Base-by-base conservation (phyloP, 2,113 vertebrate species). In the Geothlypis trichas region DNA sequence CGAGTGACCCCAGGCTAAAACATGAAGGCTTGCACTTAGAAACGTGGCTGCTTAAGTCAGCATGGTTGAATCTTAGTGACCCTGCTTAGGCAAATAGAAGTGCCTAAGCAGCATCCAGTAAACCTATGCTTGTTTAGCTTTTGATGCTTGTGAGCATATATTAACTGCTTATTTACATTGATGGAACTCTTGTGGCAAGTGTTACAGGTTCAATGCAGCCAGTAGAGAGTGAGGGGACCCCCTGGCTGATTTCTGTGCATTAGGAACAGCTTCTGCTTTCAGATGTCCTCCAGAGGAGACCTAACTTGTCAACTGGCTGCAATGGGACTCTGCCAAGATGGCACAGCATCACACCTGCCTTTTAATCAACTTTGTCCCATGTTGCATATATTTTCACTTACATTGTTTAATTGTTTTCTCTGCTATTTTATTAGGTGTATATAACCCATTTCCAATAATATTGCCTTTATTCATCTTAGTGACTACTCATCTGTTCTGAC, bases 401-500 rank as follows among this genome's bases (percentile, higher is more conserved):
- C 7, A 8, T 3, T 61, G 13, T 71, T 85, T 28, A 12, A 52
- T 19, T 42, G 33, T 49, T 89, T 84, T 57, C 39, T 80, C 24
- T 84, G 58, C 26, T 52, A 3, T 84, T 66, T 80, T 47, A 31
- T 92, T 80, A 62, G 30, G 12, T 75, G 37, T 42, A 46, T 44
- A 73, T 23, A 66, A 7, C 11, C 26, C 9, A 42, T 47, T 58
- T 79, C 54, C 41, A 82, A 41, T 87, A 87, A 67, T 41, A 84
- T 3, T 78, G 54, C n/a, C 33, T 79, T 41, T 62, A n/a, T 84
- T 89, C 49, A 42, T 66, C 39, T 82, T 39, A 59, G 31, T 1
- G 15, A 41, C 31, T 55, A 41, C 5, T 23, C 0, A 4, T 14
- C 7, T 7, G 0, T 76, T 85, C 30, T 0, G 3, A 54, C 27